Evolutionary conservation across 1,140 invertebrate genomes (phyloP).

Genomic region (Rhopalosiphum padi): DNA sequence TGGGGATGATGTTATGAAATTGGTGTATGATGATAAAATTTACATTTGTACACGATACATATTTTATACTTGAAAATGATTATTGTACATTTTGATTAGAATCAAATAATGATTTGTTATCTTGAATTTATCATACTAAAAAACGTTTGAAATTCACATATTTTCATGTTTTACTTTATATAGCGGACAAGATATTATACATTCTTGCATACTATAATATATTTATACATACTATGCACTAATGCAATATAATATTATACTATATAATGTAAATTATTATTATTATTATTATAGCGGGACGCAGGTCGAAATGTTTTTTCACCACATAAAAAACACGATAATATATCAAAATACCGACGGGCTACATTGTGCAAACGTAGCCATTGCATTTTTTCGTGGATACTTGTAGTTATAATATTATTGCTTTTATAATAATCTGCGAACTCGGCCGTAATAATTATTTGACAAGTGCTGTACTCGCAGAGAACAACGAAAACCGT

Average conservation of each 20-base stretch:
- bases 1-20: no score
- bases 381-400: not conserved
- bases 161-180: not conserved
- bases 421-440: slow-evolving; percentile 6
- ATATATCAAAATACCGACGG: not conserved
- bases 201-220: not conserved
- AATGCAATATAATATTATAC: no score
- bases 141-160: no score
- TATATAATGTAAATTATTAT: not conserved
- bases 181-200: not conserved
- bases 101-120: no score
- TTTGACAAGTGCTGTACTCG: not conserved
- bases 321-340: not conserved
- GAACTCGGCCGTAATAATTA: not conserved
- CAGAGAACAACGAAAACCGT: not conserved
- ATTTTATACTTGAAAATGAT: no score
- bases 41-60: no score
- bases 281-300: not conserved
- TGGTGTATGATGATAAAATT: no score
- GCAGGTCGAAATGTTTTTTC: not conserved
- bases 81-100: no score
- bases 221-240: not conserved
- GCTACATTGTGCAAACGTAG: slow-evolving; percentile 26
- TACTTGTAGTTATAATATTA: not conserved
- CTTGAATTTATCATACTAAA: no score